Base-by-base conservation (phyloP, 1,140 invertebrate species). In the Drosophila repletoides region DNA sequence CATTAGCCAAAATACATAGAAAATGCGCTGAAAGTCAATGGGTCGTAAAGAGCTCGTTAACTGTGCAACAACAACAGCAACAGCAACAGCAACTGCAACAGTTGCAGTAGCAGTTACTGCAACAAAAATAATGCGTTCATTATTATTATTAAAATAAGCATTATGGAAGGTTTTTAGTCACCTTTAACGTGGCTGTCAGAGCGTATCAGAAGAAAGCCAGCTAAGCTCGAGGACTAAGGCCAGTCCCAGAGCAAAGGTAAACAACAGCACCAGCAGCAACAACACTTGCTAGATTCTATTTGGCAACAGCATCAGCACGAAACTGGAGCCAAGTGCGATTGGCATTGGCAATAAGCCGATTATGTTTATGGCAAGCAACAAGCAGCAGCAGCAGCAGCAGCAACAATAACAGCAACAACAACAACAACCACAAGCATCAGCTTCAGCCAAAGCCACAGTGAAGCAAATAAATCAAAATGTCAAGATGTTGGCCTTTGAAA, bases 401-500 rank as follows among this genome's bases (percentile, higher is more conserved):
- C 63, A 49, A 12, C 40, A 67, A 36, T 56, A 55, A 2, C 45
- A 67, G 15, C 67, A 66, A 22, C 45, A 24, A n/a, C 48, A 45
- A 5, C 53, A 55, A 28, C 41, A 61, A 26, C 10, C 40, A 12
- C 10, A n/a, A 52, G 63, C 51, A 36, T 33, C 70, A 72, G 53
- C 59, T 43, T 36, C 49, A 52, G 46, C 29, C 34, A 65, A 72
- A 66, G 52, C 55, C 51, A 36, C 51, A 59, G 43, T 51, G 73
- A 41, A 56, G 73, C 61, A 75, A 72, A 81, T 83, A 83, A 83
- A 84, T 81, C 73, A 81, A 76, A 81, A 83, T 76, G 76, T 83
- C 77, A 83, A 68, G 73, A 63, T 72, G 68, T 52, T 76, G 19
- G 56, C 48, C 76, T 83, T 72, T 64, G 55, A 72, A 76, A 60